Conservation (phyloP, 2,113 vertebrate genomes). For the Machaerirhynchus nigripectus region DNA sequence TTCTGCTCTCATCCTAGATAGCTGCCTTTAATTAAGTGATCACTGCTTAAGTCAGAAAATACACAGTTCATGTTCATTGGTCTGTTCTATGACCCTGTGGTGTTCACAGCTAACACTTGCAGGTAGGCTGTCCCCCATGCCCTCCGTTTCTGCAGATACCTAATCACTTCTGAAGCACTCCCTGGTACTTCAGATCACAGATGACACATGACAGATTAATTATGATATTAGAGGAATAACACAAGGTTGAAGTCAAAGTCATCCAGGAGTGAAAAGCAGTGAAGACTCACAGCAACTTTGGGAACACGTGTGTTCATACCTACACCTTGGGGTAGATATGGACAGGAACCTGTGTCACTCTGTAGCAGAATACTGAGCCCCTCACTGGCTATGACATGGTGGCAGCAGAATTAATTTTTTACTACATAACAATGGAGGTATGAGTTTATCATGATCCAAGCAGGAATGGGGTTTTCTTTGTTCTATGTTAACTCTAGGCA, state of each 20-base stretch:
- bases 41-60: neutral
- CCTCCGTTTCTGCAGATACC: neutral
- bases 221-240: neutral
- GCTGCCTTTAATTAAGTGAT: conserved; percentile 30
- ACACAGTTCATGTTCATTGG: neutral
- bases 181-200: neutral
- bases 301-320: rapidly evolving
- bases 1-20: conserved; percentile 18
- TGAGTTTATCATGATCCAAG: neutral
- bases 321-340: neutral
- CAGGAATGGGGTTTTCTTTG: neutral
- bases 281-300: neutral
- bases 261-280: neutral
- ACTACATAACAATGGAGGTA: neutral
- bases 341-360: neutral
- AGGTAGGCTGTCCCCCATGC: neutral
- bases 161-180: neutral
- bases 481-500: neutral
- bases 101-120: neutral
- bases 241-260: conserved; percentile 35
- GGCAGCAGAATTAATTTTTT: neutral
- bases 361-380: neutral
- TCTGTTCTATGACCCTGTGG: neutral
- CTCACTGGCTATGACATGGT: neutral
- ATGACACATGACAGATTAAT: conserved; percentile 4